Percentiles rank a stretch among this genome's conserved stretches.
phyloP scores from a whole-genome alignment of 2,797 vertebrate species.

The Enteromius paludinosus region DNA sequence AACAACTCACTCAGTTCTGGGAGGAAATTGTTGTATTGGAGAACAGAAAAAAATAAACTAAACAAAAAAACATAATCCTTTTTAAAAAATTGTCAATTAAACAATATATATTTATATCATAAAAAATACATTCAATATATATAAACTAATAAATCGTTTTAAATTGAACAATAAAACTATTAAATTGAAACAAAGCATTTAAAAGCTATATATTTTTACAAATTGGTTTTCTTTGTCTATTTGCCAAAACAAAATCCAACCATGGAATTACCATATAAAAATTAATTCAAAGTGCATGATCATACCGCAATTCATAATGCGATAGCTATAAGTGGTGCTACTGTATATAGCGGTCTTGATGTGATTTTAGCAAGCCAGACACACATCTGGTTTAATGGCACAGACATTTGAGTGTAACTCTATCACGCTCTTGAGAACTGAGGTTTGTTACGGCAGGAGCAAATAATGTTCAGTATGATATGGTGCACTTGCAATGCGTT shows the following conservation, averaged over 20 bases:
- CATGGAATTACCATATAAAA: neutral
- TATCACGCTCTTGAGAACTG: conserved; percentile 9
- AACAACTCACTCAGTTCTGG: neutral
- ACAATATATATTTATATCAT: neutral
- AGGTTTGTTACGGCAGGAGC: neutral
- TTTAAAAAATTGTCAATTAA: neutral
- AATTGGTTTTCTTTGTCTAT: neutral
- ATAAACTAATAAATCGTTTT: neutral
- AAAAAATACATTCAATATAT: neutral
- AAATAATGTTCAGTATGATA: conserved; percentile 14
- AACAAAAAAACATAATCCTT: neutral
- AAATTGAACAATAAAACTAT: neutral
- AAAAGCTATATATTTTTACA: neutral
- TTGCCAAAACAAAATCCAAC: neutral
- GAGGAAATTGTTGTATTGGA: neutral
- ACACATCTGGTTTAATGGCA: conserved; percentile 24
- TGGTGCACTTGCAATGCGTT: neutral
- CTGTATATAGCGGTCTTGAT: neutral
- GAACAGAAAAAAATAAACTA: neutral
- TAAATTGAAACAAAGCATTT: neutral
- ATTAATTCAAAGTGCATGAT: too few species aligned
- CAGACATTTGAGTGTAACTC: conserved; percentile 13
- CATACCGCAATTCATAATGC: neutral
- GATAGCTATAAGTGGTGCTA: neutral
- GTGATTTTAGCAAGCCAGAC: conserved; percentile 1